phyloP scores from a whole-genome alignment of 2,113 vertebrate genomes.

The Clarias gariepinus region DNA sequence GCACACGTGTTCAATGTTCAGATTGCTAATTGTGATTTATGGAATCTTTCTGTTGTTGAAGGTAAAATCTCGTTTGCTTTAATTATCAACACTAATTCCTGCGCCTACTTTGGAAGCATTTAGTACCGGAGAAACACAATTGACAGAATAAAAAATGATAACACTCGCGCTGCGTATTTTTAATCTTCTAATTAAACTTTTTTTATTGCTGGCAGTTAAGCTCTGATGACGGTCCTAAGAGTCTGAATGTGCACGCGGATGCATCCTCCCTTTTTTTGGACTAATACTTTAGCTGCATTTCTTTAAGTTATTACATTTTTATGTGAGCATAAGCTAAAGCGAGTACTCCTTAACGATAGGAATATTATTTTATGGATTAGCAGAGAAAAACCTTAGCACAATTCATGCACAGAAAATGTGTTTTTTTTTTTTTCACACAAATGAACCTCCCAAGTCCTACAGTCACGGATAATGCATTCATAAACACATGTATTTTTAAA shows the following conservation, averaged over 20 bases:
- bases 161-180: slow-evolving; percentile 72
- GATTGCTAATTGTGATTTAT: slow-evolving; percentile 44
- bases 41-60: slow-evolving; percentile 49
- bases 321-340: slow-evolving; percentile 68
- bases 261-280: slow-evolving; percentile 62
- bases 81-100: slow-evolving; percentile 65
- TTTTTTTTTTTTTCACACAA: slow-evolving; percentile 39
- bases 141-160: slow-evolving; percentile 71
- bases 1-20: not conserved
- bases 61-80: slow-evolving; percentile 46
- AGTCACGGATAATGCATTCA: slow-evolving; percentile 28
- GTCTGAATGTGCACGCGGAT: slow-evolving; percentile 38
- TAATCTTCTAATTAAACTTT: slow-evolving; percentile 80
- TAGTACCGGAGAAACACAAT: slow-evolving; percentile 69
- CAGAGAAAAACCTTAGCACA: slow-evolving; percentile 59
- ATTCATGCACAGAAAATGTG: slow-evolving; percentile 58
- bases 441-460: not conserved
- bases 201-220: slow-evolving; percentile 76
- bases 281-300: slow-evolving; percentile 65
- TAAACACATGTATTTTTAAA: slow-evolving; percentile 11
- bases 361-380: slow-evolving; percentile 70
- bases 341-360: slow-evolving; percentile 60
- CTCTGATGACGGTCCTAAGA: slow-evolving; percentile 57
- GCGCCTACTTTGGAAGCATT: slow-evolving; percentile 58
- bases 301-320: slow-evolving; percentile 65